Base-by-base conservation (phyloP, 2,888 invertebrate genomes). In the Apotomis capreana region DNA sequence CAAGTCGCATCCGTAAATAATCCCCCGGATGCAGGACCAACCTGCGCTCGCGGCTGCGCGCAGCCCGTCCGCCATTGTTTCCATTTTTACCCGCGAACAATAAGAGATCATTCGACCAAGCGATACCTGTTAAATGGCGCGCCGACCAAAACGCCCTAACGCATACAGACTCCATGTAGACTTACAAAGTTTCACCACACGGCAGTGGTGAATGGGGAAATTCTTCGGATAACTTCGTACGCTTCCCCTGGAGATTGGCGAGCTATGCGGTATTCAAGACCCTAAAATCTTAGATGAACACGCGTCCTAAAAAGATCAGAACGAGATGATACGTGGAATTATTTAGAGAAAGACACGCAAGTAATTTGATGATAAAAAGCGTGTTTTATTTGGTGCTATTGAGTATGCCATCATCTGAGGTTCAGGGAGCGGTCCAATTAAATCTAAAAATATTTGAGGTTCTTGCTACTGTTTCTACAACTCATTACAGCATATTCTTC, bases 71-170 rank as follows among this genome's bases (percentile, higher is more conserved):
- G 62, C 72, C 63, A 72, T 72, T 72, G 72, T 72, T 68, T 72
- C 62, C 58, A 72, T 72, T 72, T 72, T 72, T 72, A 63, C 49
- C 58, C 68, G 62, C 72, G 68, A 72, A 72, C 72, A 72, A 72
- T 72, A 72, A 68, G 72, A 68, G 72, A 72, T 72, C 72, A 72
- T 68, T 72, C 72, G 72, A 72, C 72, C 46, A 68, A 68, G 67
- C 62, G 72, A 72, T 72, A 72, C 68, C 62, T 63, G 58, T 37
- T 71, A 51, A 71, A 72, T 63, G 58, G 68, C n/a, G 49, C 46
- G 26, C 40, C 44, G 26, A 12, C 4, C 13, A 58, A 57, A 68
- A 10, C 51, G 51, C 51, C n/a, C 51, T 59, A 59, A 59, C 58
- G 4, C 6, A 49, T 58, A 59, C 36, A 26, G 13, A 4, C 55